Conservation (phyloP, 2,888 invertebrate genomes). For the Nyleta sp. region DNA sequence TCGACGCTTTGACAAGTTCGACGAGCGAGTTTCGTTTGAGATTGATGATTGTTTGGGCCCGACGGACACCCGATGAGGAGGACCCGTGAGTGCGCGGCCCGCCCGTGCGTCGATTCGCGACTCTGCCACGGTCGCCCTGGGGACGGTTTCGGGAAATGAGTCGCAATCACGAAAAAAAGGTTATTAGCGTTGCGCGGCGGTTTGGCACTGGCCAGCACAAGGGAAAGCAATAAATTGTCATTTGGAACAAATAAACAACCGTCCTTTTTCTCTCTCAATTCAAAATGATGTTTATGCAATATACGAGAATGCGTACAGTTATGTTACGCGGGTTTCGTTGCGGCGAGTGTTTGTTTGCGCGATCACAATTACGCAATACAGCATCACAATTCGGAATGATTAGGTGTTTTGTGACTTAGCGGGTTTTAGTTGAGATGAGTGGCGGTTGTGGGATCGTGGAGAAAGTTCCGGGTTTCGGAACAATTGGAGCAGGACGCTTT, state of each 20-base stretch:
- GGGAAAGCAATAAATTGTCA: too few relatives aligned
- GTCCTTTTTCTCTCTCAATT: too few relatives aligned
- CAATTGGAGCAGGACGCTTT: conserved; percentile 12
- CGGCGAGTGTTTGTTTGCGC: conserved; percentile 22
- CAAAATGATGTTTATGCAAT: too few relatives aligned
- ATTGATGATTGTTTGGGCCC: not conserved
- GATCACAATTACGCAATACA: conserved; percentile 33
- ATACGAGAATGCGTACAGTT: too few relatives aligned
- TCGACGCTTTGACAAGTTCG: too few relatives aligned
- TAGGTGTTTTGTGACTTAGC: conserved; percentile 8
- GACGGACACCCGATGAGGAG: conserved; percentile 20
- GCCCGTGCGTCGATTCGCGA: conserved; percentile 15
- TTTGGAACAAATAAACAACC: too few relatives aligned
- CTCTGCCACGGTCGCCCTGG: not conserved
- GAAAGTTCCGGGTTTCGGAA: conserved; percentile 9
- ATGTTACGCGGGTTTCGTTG: too few relatives aligned
- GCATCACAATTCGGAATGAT: conserved; percentile 10
- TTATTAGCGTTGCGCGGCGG: too few relatives aligned
- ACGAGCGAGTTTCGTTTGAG: too few relatives aligned
- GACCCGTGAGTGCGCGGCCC: conserved; percentile 17
- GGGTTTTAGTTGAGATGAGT: not conserved
- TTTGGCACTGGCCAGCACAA: too few relatives aligned
- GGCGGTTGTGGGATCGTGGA: conserved; percentile 5
- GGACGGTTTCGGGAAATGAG: conserved; percentile 7
- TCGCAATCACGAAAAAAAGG: not conserved